phyloP scores from a whole-genome alignment of 2,888 invertebrate genomes.

The Drosophila hawaiiensis region DNA sequence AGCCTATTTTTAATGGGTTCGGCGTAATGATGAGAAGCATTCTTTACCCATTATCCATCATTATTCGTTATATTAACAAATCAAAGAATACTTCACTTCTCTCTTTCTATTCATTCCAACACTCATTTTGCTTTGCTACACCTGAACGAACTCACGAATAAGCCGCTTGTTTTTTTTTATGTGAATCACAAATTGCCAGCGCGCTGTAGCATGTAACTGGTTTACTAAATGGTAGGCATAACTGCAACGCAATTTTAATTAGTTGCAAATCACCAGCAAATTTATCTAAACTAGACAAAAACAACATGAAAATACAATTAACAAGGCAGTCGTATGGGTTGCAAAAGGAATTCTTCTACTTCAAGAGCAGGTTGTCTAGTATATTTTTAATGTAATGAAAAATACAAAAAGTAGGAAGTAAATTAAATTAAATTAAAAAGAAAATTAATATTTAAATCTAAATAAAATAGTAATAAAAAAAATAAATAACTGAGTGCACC shows the following conservation, averaged over 20 bases:
- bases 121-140: background rate
- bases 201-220: slow-evolving; percentile 69
- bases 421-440: background rate
- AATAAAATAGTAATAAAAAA: no score
- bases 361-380: background rate
- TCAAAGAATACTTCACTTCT: background rate
- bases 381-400: background rate
- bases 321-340: background rate
- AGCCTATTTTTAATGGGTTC: background rate
- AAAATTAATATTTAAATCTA: background rate
- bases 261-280: slow-evolving; percentile 37
- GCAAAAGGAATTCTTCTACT: background rate
- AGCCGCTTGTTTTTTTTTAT: background rate
- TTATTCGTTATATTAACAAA: background rate
- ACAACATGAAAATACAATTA: background rate
- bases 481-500: background rate
- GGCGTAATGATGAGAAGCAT: background rate
- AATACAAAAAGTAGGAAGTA: background rate
- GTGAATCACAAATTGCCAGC: slow-evolving; percentile 53
- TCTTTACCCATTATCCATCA: background rate
- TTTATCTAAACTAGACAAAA: slow-evolving; percentile 19
- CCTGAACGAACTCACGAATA: slow-evolving; percentile 12
- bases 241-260: slow-evolving; percentile 47
- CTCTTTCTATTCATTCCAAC: background rate
- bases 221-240: slow-evolving; percentile 56